Base-by-base conservation (phyloP, 2,797 vertebrate species). In the Agapornis canus region DNA sequence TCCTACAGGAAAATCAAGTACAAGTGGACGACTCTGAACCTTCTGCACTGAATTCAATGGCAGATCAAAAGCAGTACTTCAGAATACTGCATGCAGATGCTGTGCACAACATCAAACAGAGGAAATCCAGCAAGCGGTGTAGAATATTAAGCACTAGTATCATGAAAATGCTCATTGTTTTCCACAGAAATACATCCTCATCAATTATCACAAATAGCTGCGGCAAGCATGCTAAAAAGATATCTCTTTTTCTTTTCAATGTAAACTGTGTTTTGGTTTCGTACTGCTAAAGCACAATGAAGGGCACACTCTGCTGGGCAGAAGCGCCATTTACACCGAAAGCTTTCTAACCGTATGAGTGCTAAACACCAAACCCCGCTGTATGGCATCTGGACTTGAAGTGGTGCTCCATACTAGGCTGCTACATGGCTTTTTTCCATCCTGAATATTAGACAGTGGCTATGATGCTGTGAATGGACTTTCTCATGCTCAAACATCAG, bases 301-400 rank as follows among this genome's bases (percentile, higher is more conserved):
- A 96, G 91, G 68, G 77, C 90, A 54, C 80, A 87, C 97, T 96
- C 98, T 98, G 88, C 96, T 97, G 97, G 96, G 52, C 63, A 94
- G 43, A 91, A n/a, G 49, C 59, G 78, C 29, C 16, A 42, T 57
- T 87, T 93, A 82, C 96, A 90, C 59, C 2, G 21, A 47, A 13
- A 84, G 35, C 29, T 71, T 47, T 40, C 35, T 18, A 76, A 57
- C 35, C 32, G 3, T 5, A 35, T 1, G 9, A 73, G 42, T 11
- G 26, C 48, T 57, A 10, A 31, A 51, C 56, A 19, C 14, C 1
- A 27, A 31, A 57, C 22, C 43, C 14, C 11, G 2, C 3, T 31
- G 12, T 37, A 25, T 1, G 4, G 23, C 31, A 65, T 3, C 13
- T 42, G 61, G 21, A 19, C 8, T 39, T 57, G 13, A 40, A 52